Evolutionary conservation across 2,113 vertebrate species (phyloP), one percentile per base, ranked within the genome.

Genomic region (Brachirus orientalis): DNA sequence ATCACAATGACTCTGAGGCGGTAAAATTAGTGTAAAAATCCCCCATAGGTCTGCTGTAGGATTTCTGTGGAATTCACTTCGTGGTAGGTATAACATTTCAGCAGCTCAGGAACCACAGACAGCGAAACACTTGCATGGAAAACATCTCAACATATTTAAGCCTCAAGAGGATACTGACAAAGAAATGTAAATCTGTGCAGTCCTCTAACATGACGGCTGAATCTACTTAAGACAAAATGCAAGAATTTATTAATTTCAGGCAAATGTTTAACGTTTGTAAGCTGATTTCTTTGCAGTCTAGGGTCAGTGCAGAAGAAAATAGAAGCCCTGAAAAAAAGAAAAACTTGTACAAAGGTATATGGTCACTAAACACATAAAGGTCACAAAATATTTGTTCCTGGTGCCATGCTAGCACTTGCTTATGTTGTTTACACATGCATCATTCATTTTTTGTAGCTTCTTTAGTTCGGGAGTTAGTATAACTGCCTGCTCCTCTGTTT

Each of bases 261-360:
- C 28, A 28, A 28, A 28, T 50, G 46, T n/a, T n/a, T n/a, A n/a
- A n/a, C n/a, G n/a, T n/a, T n/a, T n/a, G n/a, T 67, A 40, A n/a
- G 60, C 59, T 51, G 41, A 62, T 80, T 66, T 20, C 45, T 63
- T 61, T 57, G n/a, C n/a, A n/a, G n/a, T n/a, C n/a, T n/a, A n/a
- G n/a, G n/a, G n/a, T n/a, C n/a, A n/a, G n/a, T n/a, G n/a, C 36
- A 77, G 62, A 44, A 60, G 19, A 35, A n/a, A 16, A 61, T n/a
- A n/a, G n/a, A n/a, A n/a, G n/a, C n/a, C n/a, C n/a, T n/a, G 51
- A 63, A 74, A 67, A 38, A 36, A 60, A 52, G 48, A 57, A 67
- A 77, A 80, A 58, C 50, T 40, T 62, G 36, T 37, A 52, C 55
- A 54, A 53, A 55, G n/a, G 18, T 51, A 51, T 51, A 43, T 28